These are phyloP conservation scores for Morpho deidamia DNA, from an alignment of 2,888 invertebrate genomes.

Conservation along the genomic window DNA sequence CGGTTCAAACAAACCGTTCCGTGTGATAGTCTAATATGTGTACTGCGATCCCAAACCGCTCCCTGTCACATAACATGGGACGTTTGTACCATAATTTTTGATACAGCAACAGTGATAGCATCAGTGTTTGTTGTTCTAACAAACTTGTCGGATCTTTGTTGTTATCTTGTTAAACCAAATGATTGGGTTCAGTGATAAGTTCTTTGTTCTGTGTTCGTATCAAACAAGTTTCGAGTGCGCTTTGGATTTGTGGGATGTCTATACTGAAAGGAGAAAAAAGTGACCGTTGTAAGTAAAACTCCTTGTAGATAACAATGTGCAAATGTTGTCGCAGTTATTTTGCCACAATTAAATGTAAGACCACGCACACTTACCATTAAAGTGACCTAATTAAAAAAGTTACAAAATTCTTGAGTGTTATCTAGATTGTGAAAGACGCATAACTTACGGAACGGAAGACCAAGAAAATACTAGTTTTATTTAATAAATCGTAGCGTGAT, in stretches of 20 bases:
- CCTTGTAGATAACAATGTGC: no score
- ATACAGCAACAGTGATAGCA: conserved; percentile 36
- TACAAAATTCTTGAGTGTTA: no score
- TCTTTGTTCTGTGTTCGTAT: conserved; percentile 32
- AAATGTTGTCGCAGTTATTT: no score
- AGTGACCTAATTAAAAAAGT: no score
- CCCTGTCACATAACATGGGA: neutral
- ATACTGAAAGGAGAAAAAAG: conserved; percentile 23
- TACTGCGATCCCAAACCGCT: conserved; percentile 22
- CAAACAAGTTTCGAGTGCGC: conserved; percentile 19
- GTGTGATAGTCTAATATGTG: conserved; percentile 19
- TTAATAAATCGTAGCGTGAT: no score
- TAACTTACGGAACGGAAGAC: no score
- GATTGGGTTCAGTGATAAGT: conserved; percentile 35
- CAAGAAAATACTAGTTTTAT: no score
- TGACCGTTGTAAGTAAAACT: conserved; percentile 43
- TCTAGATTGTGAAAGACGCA: no score
- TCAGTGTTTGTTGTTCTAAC: conserved; percentile 42
- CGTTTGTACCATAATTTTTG: conserved; percentile 28
- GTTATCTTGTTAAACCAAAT: conserved; percentile 26
- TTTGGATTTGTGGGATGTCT: conserved; percentile 27
- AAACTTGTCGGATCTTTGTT: conserved; percentile 34
- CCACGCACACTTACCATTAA: no score
- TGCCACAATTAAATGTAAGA: no score
- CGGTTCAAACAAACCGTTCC: conserved; percentile 11